Evolutionary conservation across 37 sponge, comb jelly and placozoan genomes (phyloP).

Genomic region (Mnemiopsis leidyi): DNA sequence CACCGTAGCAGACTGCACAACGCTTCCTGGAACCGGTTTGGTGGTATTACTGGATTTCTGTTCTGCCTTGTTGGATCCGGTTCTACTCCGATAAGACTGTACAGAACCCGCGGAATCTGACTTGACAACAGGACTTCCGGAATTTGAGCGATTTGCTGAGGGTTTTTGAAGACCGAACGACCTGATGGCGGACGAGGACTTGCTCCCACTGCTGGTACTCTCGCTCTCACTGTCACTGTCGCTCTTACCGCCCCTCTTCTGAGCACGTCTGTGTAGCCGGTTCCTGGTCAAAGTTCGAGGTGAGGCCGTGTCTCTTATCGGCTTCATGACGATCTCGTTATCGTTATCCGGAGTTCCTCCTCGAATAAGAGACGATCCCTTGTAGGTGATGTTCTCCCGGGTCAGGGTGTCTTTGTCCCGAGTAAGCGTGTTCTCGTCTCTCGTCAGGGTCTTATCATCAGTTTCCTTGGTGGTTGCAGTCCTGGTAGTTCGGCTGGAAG

Average conservation of each 20-base stretch:
- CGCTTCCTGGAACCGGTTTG: neutral
- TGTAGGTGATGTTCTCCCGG: neutral
- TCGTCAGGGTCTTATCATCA: neutral
- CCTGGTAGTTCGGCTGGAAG: neutral
- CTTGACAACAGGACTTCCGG: neutral
- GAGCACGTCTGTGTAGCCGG: neutral
- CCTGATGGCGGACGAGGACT: neutral
- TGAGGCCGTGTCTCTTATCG: neutral
- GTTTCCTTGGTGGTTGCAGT: neutral
- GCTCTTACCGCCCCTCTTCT: neutral
- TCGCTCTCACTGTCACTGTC: constrained; percentile 57
- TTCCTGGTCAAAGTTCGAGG: constrained; percentile 4
- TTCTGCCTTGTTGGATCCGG: neutral
- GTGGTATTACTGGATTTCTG: neutral
- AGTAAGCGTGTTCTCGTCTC: neutral
- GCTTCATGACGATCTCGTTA: neutral
- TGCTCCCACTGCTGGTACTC: neutral
- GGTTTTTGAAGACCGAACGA: neutral
- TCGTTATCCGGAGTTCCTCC: neutral
- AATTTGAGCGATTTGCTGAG: neutral
- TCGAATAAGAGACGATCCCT: constrained; percentile 11
- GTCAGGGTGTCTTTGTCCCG: neutral
- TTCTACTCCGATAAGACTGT: neutral
- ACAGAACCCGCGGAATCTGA: neutral
- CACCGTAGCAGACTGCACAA: neutral